Conservation (phyloP, 2,113 vertebrate genomes). For the Anser brachyrhynchus region DNA sequence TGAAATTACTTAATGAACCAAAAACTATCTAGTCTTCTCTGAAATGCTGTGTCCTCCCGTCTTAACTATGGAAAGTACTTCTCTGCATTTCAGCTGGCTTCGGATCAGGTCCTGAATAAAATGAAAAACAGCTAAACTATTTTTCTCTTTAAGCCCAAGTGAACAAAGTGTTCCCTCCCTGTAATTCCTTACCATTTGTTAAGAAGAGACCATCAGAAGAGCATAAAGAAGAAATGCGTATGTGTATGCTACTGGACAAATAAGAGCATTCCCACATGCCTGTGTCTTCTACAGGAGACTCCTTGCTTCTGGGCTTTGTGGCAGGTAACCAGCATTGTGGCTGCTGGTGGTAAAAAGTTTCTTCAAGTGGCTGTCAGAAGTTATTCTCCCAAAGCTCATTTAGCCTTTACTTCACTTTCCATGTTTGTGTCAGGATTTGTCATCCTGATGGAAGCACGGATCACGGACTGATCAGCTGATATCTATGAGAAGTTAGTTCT, state of each 20-base stretch:
- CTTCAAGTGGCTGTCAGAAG: background rate
- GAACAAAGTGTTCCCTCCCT: background rate
- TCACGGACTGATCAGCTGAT: background rate
- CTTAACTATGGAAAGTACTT: background rate
- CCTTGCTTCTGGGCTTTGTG: background rate
- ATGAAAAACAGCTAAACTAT: background rate
- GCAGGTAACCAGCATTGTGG: background rate
- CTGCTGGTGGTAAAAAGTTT: background rate
- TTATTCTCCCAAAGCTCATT: background rate
- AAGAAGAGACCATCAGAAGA: background rate
- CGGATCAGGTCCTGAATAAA: background rate
- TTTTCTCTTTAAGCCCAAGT: background rate
- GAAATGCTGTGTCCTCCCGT: background rate
- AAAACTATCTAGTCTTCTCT: background rate
- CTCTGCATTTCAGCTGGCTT: background rate
- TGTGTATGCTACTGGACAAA: background rate
- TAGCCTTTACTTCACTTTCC: background rate
- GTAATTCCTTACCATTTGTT: background rate
- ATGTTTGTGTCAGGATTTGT: background rate
- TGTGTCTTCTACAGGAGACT: accelerated
- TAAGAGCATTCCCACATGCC: background rate
- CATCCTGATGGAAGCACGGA: background rate
- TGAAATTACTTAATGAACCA: background rate
- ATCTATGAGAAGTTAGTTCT: background rate
- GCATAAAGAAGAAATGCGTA: background rate